These are phyloP conservation scores for Muntiacus reevesi DNA, from an alignment of 2,113 vertebrate species.

Conservation along the genomic window DNA sequence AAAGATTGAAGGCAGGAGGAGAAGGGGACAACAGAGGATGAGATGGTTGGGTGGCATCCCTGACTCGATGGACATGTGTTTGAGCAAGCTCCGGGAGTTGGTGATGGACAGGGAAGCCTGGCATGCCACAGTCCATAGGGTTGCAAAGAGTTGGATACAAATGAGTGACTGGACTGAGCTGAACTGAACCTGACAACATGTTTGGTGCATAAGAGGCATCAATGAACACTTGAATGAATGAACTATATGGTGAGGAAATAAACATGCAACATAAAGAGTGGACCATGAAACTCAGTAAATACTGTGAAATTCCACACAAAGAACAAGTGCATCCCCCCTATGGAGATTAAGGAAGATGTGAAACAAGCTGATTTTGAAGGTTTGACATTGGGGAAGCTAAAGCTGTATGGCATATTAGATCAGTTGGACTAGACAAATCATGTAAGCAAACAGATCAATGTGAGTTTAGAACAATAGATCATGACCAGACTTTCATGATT, in stretches of 20 bases:
- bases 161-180: not conserved
- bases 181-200: not conserved
- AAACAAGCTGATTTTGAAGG: not conserved
- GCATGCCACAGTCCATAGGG: not conserved
- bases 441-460: not conserved
- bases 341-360: not conserved
- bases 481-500: not conserved
- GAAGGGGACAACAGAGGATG: not conserved
- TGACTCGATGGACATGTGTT: rapidly evolving
- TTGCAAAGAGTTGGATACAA: not conserved
- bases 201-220: not conserved
- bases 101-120: not conserved
- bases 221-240: not conserved
- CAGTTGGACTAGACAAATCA: not conserved
- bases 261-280: not conserved
- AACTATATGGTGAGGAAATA: not conserved
- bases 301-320: not conserved
- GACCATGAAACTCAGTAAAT: not conserved
- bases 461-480: not conserved
- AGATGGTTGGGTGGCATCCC: not conserved
- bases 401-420: not conserved
- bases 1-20: not conserved
- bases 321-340: not conserved
- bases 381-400: not conserved
- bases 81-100: not conserved